These are phyloP conservation scores for Rhinogobio ventralis DNA, from an alignment of 2,797 vertebrate genomes.

Conservation along the genomic window DNA sequence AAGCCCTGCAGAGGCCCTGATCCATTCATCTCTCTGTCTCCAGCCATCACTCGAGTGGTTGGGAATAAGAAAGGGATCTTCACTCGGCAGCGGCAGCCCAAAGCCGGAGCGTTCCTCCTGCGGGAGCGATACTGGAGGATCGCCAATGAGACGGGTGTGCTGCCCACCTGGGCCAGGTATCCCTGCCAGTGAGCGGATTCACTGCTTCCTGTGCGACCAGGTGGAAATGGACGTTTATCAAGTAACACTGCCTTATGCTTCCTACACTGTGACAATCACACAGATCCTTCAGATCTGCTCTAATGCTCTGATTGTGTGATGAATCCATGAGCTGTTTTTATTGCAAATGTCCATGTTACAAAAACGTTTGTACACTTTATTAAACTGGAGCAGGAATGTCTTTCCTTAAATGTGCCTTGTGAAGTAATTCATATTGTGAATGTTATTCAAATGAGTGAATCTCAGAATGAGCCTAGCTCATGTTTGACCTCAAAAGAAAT, in stretches of 20 bases:
- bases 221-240: background rate
- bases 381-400: background rate
- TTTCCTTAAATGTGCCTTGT: background rate
- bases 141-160: constrained; percentile 84
- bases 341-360: background rate
- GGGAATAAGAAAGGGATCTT: constrained; percentile 98
- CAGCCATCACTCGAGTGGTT: constrained; percentile 81
- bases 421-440: too few species aligned
- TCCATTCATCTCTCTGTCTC: background rate
- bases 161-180: constrained; percentile 73
- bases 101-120: constrained; percentile 88
- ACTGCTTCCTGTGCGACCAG: background rate
- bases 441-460: background rate
- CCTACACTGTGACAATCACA: background rate
- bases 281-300: background rate
- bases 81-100: constrained; percentile 93
- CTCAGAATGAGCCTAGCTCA: too few species aligned
- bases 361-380: background rate
- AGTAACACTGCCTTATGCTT: background rate
- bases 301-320: background rate
- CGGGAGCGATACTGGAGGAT: constrained; percentile 93
- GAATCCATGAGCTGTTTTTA: background rate
- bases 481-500: background rate
- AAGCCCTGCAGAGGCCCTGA: background rate
- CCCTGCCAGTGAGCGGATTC: constrained; percentile 69